Conservation (phyloP, 2,888 invertebrate species). For the Machimus atricapillus region DNA sequence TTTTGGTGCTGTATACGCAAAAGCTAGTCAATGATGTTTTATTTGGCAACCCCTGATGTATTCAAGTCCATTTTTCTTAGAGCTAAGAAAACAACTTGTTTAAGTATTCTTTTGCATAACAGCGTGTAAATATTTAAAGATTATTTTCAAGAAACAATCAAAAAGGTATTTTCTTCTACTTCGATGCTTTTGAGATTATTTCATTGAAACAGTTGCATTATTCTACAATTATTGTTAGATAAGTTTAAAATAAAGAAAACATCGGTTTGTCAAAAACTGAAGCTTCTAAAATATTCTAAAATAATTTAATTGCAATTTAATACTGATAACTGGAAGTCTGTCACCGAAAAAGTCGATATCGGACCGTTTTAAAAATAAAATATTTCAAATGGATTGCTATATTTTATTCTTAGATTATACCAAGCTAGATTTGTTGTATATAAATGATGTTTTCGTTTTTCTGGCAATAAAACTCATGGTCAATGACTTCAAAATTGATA, state of each 20-base stretch:
- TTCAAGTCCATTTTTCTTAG: background rate
- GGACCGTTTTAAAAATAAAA: background rate
- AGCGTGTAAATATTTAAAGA: background rate
- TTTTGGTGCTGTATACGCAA: background rate
- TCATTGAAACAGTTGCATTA: background rate
- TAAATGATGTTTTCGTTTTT: background rate
- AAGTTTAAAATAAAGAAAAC: background rate
- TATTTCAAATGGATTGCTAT: too few relatives aligned
- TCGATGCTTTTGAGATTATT: background rate
- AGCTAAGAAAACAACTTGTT: background rate
- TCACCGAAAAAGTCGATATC: background rate
- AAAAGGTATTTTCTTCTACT: background rate
- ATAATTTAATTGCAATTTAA: background rate
- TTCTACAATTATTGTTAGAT: background rate
- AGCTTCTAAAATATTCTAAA: background rate
- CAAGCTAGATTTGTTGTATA: background rate
- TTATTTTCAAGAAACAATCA: background rate
- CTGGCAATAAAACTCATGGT: background rate
- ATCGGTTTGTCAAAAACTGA: background rate
- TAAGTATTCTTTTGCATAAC: background rate
- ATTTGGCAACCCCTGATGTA: background rate
- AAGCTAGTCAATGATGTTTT: background rate
- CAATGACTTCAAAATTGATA: background rate
- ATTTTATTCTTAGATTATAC: background rate
- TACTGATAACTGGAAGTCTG: background rate